Base-by-base conservation (phyloP, 1,140 invertebrate species). In the Drosophila pseudoananassae region DNA sequence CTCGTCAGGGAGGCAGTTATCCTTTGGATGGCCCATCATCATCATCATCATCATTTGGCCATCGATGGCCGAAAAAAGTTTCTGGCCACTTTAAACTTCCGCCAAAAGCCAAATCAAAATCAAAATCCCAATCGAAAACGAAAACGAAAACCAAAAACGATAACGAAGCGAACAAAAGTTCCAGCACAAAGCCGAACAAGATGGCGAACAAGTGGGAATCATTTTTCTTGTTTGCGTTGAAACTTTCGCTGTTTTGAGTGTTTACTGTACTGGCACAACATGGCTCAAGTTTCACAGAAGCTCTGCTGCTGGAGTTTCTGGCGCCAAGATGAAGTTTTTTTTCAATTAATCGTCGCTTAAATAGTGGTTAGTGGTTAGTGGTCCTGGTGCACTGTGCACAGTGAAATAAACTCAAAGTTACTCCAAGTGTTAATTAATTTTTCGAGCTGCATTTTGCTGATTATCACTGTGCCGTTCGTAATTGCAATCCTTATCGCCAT, bases 241-340 rank as follows among this genome's bases (percentile, higher is more conserved):
- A 68, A 69, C 50, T 68, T 69, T 69, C 33, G 31, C 40, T 14
- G 15, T 9, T n/a, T 69, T n/a, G 65, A 69, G 65, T 68, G 65
- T 38, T 68, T 69, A 69, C 65, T 69, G 65, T 69, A 68, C 65
- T 47, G 50, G 31, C 65, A 55, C 49, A 68, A 55, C 65, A 47
- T 36, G 40, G 63, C 23, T 36, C 31, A 69, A 69, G 63, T 68
- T 68, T 9, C 31, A n/a, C 40, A 12, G 5, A 15, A 31, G 49
- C 47, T 38, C 15, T n/a, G 27, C 27, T 20, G 23, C 54, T 5
- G 25, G 23, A 25, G 55, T 45, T 15, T 45, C 20, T 10, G n/a
- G 8, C 14, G 15, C 14, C 14, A 20, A 31, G 33, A 45, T 38
- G 25, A 25, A 23, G 25, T n/a, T 38, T 68, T n/a, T 38, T 68